Evolutionary conservation across 2,113 vertebrate species (phyloP), one percentile per base, ranked within the genome.

Genomic region (Eudyptes chrysolophus): DNA sequence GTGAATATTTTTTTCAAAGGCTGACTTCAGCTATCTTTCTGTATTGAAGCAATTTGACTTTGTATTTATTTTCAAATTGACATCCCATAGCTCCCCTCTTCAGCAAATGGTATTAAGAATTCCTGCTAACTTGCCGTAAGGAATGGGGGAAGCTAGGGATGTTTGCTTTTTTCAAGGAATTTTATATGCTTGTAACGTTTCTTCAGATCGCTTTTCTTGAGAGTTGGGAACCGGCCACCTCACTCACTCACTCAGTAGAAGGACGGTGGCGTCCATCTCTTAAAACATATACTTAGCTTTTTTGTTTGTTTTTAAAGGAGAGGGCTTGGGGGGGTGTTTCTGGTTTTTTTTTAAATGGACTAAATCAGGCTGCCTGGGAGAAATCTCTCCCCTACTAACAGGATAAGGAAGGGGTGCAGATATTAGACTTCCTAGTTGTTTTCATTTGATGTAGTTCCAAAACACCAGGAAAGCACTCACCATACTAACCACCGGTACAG

Each of bases 21-120:
- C 81, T 15, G n/a, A 54, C 69, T 77, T 84, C 82, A 40, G 82
- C 44, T 62, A 64, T 89, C 96, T 77, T 91, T 94, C 76, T 83
- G 58, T 74, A 91, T 20, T 69, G 51, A 85, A 81, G 48, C 21
- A 19, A 92, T 86, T 55, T 95, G 87, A 96, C 86, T 97, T 93
- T 97, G 79, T 98, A 98, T 97, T 98, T 98, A 98, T 98, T 97
- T 79, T 48, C 48, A 77, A 46, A 86, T n/a, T 92, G 66, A 84
- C 54, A 72, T 70, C 75, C 85, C 42, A 0, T 25, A 87, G 61
- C 77, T 93, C 49, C 36, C 55, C 26, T 44, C 82, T 20, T 42
- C 54, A 82, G 94, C 74, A 83, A 16, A 16, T 0, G 40, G 70
- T 62, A 69, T 46, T 48, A 71, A 25, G 70, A 42, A 36, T 38